Percentiles rank a stretch among this genome's conserved stretches.
Conservation (phyloP, 2,113 vertebrate genomes). For the Malurus cyaneus region DNA sequence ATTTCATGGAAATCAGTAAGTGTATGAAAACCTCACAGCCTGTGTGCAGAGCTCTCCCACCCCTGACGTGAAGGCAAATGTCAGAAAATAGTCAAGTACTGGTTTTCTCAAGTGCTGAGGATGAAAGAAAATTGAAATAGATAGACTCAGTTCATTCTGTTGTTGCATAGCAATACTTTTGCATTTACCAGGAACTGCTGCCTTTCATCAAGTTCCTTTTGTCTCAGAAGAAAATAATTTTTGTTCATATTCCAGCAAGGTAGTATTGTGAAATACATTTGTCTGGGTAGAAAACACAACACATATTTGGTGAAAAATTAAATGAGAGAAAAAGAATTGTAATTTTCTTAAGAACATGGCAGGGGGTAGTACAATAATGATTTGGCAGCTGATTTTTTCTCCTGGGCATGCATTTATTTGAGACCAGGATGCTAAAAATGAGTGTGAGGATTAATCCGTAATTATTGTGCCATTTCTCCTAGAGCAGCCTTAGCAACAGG, state of each 20-base stretch:
- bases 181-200: slow-evolving; percentile 3
- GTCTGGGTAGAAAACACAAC: not conserved
- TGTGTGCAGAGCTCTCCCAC: not conserved
- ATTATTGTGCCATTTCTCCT: slow-evolving; percentile 11
- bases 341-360: slow-evolving; percentile 27
- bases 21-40: not conserved
- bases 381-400: slow-evolving; percentile 20
- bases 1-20: not conserved
- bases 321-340: not conserved
- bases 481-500: slow-evolving; percentile 29
- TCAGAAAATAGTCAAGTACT: not conserved
- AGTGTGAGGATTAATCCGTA: slow-evolving; percentile 10
- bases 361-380: not conserved
- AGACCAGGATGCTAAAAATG: slow-evolving; percentile 29
- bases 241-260: slow-evolving; percentile 6
- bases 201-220: slow-evolving; percentile 44
- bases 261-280: slow-evolving; percentile 13
- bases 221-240: slow-evolving; percentile 46
- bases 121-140: not conserved
- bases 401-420: slow-evolving; percentile 30
- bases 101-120: not conserved
- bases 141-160: not conserved
- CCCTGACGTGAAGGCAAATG: not conserved
- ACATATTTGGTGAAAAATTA: not conserved
- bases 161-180: slow-evolving; percentile 53